Base-by-base conservation (phyloP, 1,140 invertebrate genomes). In the Colletes gigas region DNA sequence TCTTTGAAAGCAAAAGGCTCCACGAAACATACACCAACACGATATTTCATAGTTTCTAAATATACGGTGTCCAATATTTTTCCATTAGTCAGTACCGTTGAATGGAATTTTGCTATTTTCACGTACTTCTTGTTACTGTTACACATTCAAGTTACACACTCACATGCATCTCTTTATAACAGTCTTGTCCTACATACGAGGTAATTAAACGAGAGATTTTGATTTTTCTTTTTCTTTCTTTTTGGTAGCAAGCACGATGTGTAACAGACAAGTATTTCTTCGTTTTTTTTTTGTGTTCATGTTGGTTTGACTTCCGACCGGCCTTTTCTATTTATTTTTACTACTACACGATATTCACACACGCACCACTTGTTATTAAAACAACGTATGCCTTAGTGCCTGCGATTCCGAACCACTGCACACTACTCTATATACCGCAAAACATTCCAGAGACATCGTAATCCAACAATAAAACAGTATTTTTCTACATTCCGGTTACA, bases 251-350 rank as follows among this genome's bases (percentile, higher is more conserved):
- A 62, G 75, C 67, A 78, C 75, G 75, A 82, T 82, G 75, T 82
- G 79, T 84, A 77, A 77, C 73, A 82, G 50, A 78, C 59, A 81
- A 76, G 44, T 54, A 30, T 66, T 30, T 54, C 4, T 54, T 9
- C 47, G 12, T 17, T 62, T 54, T 77, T 44, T 19, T 79, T 59
- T 65, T 72, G 77, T 83, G 69, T 80, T 68, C 21, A 79, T 65
- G 84, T 85, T 90, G 88, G 86, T 90, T 90, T 89, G 86, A 90
- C 87, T 90, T 90, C 87, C 85, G 59, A 76, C 82, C 62, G 78
- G 80, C 80, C 71, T 73, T 72, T 78, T 30, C 15, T 76, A 68
- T 73, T 19, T 74, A 0, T 81, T 69, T 47, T 15, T 17, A 70
- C 60, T 78, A 78, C 76, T 10, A 82, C 81, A 81, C 79, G 8